Base-by-base conservation (phyloP, 1,140 invertebrate genomes). In the Drosophila nasuta region DNA sequence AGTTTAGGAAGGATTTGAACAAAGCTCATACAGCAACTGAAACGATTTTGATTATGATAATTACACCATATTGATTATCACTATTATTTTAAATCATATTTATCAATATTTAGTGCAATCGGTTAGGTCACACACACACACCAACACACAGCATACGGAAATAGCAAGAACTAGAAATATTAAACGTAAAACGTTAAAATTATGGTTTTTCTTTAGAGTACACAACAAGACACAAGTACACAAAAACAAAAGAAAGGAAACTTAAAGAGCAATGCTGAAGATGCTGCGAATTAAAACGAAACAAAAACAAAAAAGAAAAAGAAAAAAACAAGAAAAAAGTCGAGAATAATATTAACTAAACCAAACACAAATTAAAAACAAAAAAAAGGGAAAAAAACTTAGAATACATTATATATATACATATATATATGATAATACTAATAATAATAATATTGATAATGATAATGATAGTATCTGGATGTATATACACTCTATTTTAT, bases 161-260 rank as follows among this genome's bases (percentile, higher is more conserved):
- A 66, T 20, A 33, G 51, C 17, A 54, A 48, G 10, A 58, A 35
- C 20, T 72, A 54, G 45, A 11, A 66, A 65, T 58, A 30, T 60
- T 57, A 52, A 48, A 74, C 70, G 70, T 73, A 38, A 52, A 65
- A 76, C 70, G 63, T 74, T 67, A 30, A 54, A 25, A 63, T 62
- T 51, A 11, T 63, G 48, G 38, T 75, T 77, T 77, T 46, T 57
- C n/a, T n/a, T n/a, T n/a, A n/a, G n/a, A n/a, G n/a, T n/a, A n/a
- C n/a, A n/a, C n/a, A n/a, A n/a, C 45, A 35, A 64, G 63, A 52
- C 51, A 59, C 46, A 66, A 49, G 33, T 33, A 66, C 17, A 13
- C 13, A 33, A 25, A 25, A 25, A 25, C 20, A 25, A 25, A 25
- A 25, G 20, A 43, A 54, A 45, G 17, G 30, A 65, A 66, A 48